These are phyloP conservation scores for Dendropsophus ebraccatus DNA, from an alignment of 2,113 vertebrate species.

Conservation along the genomic window DNA sequence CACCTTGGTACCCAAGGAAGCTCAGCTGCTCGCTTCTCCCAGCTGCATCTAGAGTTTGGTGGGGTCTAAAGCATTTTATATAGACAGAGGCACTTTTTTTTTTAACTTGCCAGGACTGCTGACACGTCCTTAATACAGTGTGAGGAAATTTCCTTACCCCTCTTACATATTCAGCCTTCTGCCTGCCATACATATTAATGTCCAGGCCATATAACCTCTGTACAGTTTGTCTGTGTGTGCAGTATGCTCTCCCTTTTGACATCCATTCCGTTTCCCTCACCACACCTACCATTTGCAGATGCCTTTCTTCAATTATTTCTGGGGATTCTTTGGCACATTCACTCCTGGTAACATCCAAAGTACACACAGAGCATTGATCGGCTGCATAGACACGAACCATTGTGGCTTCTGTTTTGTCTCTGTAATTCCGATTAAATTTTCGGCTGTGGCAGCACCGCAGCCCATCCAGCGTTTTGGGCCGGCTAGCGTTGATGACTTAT, in stretches of 20 bases:
- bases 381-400: background rate
- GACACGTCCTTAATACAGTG: too few species aligned
- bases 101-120: too few species aligned
- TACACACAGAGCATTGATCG: background rate
- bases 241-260: background rate
- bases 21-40: too few species aligned
- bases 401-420: constrained; percentile 12
- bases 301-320: constrained; percentile 15
- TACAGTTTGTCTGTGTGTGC: background rate
- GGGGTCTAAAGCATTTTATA: too few species aligned
- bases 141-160: too few species aligned
- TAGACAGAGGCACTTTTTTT: too few species aligned
- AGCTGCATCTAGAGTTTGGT: too few species aligned
- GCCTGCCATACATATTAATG: background rate
- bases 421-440: background rate
- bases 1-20: too few species aligned
- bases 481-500: background rate
- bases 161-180: too few species aligned
- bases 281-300: constrained; percentile 2
- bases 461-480: background rate
- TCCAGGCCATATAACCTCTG: background rate
- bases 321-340: constrained; percentile 5
- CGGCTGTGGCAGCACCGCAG: background rate
- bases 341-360: background rate
- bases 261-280: background rate